Conservation (phyloP, 2,797 vertebrate species). For the Crotalus adamanteus region DNA sequence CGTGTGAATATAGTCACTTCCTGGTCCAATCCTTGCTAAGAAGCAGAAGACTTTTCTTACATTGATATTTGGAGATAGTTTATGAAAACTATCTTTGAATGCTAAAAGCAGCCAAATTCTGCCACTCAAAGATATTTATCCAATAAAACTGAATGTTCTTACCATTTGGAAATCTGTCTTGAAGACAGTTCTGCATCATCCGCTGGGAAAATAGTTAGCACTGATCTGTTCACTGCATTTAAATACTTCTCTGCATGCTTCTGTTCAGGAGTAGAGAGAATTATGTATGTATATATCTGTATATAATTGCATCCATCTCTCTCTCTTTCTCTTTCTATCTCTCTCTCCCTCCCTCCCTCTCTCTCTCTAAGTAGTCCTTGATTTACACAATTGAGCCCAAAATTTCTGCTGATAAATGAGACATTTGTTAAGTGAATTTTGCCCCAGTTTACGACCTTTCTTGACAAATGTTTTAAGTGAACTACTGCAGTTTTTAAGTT, state of each 20-base stretch:
- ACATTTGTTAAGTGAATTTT: neutral
- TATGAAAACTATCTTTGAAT: neutral
- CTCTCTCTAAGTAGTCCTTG: neutral
- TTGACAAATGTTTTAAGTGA: neutral
- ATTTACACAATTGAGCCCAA: neutral
- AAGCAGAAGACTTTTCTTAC: neutral
- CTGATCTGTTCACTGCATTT: slow-evolving; percentile 67
- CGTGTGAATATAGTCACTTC: neutral
- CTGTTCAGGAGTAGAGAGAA: slow-evolving; percentile 55
- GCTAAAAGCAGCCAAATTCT: neutral
- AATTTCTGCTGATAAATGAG: neutral
- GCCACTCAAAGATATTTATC: neutral
- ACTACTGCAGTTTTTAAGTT: neutral
- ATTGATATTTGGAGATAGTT: neutral
- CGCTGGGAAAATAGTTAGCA: slow-evolving; percentile 71
- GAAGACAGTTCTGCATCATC: slow-evolving; percentile 49
- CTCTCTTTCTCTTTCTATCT: too few relatives aligned
- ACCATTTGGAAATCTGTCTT: slow-evolving; percentile 58
- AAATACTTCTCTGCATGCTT: slow-evolving; percentile 74
- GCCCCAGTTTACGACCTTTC: neutral
- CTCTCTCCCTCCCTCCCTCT: too few relatives aligned
- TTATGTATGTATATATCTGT: neutral
- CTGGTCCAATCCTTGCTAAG: too few relatives aligned
- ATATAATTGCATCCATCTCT: neutral
- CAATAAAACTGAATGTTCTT: slow-evolving; percentile 54